phyloP scores from a whole-genome alignment of 1,140 invertebrate genomes.

The Apis laboriosa region DNA sequence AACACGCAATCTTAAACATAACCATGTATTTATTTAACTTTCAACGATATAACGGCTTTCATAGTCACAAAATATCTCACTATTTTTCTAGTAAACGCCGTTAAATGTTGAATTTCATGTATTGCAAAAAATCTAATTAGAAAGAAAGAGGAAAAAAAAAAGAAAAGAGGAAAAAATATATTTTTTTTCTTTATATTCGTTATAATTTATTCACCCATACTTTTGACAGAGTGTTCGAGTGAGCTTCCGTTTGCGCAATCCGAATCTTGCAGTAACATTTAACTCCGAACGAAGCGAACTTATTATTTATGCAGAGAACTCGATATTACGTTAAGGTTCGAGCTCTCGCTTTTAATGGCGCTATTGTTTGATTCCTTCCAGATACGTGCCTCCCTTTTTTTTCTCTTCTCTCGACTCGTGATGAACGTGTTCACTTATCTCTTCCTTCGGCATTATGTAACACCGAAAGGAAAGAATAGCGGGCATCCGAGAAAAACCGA shows the following conservation, averaged over 20 bases:
- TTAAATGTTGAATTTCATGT: neutral
- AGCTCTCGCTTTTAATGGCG: conserved; percentile 18
- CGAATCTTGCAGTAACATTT: conserved; percentile 8
- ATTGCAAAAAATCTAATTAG: neutral
- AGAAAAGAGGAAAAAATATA: neutral
- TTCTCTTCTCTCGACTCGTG: conserved; percentile 22
- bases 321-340: conserved; percentile 35
- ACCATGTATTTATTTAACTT: neutral
- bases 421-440: conserved; percentile 26
- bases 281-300: neutral
- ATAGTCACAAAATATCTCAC: neutral
- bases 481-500: neutral
- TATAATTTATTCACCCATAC: neutral
- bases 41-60: neutral
- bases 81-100: neutral
- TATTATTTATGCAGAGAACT: conserved; percentile 40
- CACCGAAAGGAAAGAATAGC: neutral
- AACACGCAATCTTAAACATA: neutral
- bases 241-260: conserved; percentile 8
- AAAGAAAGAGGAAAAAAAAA: neutral
- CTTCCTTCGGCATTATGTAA: conserved; percentile 22
- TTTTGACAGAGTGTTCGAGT: too few relatives aligned
- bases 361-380: conserved; percentile 41
- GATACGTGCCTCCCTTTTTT: conserved; percentile 19
- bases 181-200: neutral